Conservation (phyloP, 1,140 invertebrate genomes). For the Schlechtendalia chinensis region DNA sequence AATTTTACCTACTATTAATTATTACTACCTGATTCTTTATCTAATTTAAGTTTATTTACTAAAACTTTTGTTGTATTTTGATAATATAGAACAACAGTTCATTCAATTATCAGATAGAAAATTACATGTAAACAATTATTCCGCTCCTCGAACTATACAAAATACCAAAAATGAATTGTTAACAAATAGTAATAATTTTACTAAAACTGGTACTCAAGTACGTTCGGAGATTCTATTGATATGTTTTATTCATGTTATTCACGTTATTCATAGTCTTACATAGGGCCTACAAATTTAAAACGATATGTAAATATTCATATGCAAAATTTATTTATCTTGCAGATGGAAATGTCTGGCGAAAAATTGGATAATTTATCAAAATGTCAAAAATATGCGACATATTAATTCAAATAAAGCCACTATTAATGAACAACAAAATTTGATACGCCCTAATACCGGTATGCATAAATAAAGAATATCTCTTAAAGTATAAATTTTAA, state of each 20-base stretch:
- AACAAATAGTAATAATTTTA: slow-evolving; percentile 29
- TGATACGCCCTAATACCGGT: slow-evolving; percentile 61
- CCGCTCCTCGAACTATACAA: slow-evolving; percentile 19
- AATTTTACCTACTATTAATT: no score
- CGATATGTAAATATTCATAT: no score
- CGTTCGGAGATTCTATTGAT: not conserved
- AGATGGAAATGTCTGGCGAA: slow-evolving; percentile 59
- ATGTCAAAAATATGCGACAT: slow-evolving; percentile 69
- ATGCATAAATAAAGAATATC: not conserved
- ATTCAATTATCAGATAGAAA: slow-evolving; percentile 91
- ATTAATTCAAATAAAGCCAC: slow-evolving; percentile 74
- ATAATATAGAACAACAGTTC: slow-evolving; percentile 75
- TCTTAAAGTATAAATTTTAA: not conserved
- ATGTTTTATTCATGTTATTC: no score
- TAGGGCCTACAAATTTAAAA: no score
- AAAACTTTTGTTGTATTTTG: not conserved
- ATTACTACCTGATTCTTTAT: no score
- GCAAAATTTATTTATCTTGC: not conserved
- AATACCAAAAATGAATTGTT: slow-evolving; percentile 5
- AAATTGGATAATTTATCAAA: slow-evolving; percentile 72
- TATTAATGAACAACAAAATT: slow-evolving; percentile 77
- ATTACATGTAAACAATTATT: slow-evolving; percentile 67
- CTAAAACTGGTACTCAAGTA: slow-evolving; percentile 43
- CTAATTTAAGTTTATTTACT: not conserved
- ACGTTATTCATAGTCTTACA: no score